Evolutionary conservation across 1,140 invertebrate species (phyloP).

Genomic region (Drosophila ficusphila): DNA sequence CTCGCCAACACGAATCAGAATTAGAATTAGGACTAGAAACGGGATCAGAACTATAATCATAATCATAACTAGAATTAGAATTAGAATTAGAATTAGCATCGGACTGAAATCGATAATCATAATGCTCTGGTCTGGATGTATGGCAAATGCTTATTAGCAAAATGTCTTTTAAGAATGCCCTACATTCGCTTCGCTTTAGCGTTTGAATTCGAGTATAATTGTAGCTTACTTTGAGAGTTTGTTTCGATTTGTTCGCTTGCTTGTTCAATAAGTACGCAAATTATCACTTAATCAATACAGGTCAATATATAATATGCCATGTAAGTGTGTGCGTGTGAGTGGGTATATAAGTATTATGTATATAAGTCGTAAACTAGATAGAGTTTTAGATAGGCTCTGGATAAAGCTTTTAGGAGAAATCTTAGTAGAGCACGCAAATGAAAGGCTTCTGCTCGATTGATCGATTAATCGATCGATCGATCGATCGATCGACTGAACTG

Average conservation of each 20-base stretch:
- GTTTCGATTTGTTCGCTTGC: constrained; percentile 39
- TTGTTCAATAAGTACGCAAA: constrained; percentile 72
- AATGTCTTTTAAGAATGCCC: constrained; percentile 51
- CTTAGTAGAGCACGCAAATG: constrained; percentile 56
- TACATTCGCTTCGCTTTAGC: constrained; percentile 18
- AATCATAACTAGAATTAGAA: constrained; percentile 44
- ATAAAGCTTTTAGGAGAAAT: constrained; percentile 59
- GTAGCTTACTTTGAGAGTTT: constrained; percentile 66
- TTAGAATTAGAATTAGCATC: constrained; percentile 40
- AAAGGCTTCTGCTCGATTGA: constrained; percentile 32
- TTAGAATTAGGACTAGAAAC: constrained; percentile 48
- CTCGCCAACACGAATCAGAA: constrained; percentile 69
- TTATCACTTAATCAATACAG: constrained; percentile 78
- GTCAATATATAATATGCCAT: constrained; percentile 65
- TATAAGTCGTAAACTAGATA: constrained; percentile 66
- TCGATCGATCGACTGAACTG: constrained; percentile 1
- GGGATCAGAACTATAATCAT: constrained; percentile 56
- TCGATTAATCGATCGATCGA: not conserved
- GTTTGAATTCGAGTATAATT: constrained; percentile 63
- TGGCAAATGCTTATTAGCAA: constrained; percentile 65
- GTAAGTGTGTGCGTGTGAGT: constrained; percentile 67
- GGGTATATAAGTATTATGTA: constrained; percentile 63
- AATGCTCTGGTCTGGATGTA: constrained; percentile 53
- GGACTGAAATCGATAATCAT: constrained; percentile 47
- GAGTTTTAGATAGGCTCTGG: constrained; percentile 60